Conservation (phyloP, 2,797 vertebrate species). For the Notoglanidium macrostoma region DNA sequence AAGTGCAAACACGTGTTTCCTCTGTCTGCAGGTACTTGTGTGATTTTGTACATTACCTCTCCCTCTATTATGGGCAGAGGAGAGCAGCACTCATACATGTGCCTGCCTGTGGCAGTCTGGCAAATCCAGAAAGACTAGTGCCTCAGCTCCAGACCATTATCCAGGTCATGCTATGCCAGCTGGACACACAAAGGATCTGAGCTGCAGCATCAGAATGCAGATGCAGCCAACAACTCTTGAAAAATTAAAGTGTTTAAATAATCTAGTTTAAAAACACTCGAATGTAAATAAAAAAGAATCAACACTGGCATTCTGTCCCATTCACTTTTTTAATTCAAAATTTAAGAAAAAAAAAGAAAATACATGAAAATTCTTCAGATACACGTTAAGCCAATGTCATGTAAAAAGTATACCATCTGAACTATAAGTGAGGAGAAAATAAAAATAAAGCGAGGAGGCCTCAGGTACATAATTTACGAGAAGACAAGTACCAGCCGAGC, state of each 20-base stretch:
- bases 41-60: conserved; percentile 83
- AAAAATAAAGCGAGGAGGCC: conserved; percentile 77
- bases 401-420: conserved; percentile 80
- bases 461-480: conserved; percentile 81
- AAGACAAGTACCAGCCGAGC: conserved; percentile 70
- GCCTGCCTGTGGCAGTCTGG: conserved; percentile 66
- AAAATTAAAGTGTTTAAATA: neutral
- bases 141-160: conserved; percentile 74
- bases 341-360: conserved; percentile 75
- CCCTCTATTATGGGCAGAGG: conserved; percentile 73
- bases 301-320: conserved; percentile 57
- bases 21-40: conserved; percentile 78
- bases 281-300: conserved; percentile 33
- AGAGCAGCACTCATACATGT: conserved; percentile 79
- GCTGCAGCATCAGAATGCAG: neutral
- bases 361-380: conserved; percentile 77
- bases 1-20: neutral
- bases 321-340: conserved; percentile 79
- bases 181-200: conserved; percentile 43
- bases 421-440: conserved; percentile 78
- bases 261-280: neutral
- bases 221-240: neutral
- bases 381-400: conserved; percentile 81
- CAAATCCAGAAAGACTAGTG: conserved; percentile 71
- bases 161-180: conserved; percentile 62